Base-by-base conservation (phyloP, 2,888 invertebrate genomes). In the Zele albiditarsus region DNA sequence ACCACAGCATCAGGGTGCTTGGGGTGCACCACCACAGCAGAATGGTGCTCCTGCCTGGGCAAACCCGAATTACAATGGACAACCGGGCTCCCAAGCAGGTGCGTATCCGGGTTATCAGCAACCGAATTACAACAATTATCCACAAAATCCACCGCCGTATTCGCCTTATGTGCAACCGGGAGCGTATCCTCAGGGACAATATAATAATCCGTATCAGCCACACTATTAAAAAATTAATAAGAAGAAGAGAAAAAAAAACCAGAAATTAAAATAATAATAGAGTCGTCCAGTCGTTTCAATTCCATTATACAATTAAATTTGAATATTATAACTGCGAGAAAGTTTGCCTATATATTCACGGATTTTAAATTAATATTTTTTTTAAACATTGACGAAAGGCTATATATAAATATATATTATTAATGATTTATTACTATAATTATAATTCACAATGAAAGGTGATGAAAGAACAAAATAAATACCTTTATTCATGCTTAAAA, bases 71-170 rank as follows among this genome's bases (percentile, higher is more conserved):
- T 89, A 88, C 80, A 89, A 89, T 75, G 84, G 84, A 53, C 88
- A 89, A 75, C 83, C 86, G 70, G 87, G 86, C 85, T 86, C 88
- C 76, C 88, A 87, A 85, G 85, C 88, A 89, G 89, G 89, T 89
- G 87, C 84, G 89, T 89, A 89, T 84, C 84, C 86, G 69, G 83
- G 82, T 82, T 85, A 86, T 79, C 85, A 85, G 62, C 87, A 85
- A 81, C 82, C 86, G 78, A 79, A 79, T 82, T 84, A 86, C 78
- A 83, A 81, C 33, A 60, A 71, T 71, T 60, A 67, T 72, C 73
- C 75, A 42, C 73, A 75, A 20, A 84, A 84, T 79, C 89, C 89
- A 80, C 89, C 87, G 75, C 84, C 86, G 67, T 88, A 88, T 73
- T 80, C 85, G 33, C 23, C 81, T 58, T 84, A 86, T 75, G 80